Base-by-base conservation (phyloP, 2,113 vertebrate genomes). In the Ammodramus savannarum region DNA sequence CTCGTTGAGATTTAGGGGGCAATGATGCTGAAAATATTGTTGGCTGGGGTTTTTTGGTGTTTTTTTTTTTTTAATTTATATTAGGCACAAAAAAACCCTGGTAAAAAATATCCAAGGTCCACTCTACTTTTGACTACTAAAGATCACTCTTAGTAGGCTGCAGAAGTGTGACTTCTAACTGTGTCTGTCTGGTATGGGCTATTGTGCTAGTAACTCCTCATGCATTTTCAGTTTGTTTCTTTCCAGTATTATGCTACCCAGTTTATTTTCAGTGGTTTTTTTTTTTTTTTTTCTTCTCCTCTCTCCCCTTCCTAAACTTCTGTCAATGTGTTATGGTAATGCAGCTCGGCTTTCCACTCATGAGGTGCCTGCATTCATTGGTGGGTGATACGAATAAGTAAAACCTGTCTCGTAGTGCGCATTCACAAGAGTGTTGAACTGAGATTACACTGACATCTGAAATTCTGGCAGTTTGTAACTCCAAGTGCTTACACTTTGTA, bases 391-490 rank as follows among this genome's bases (percentile, higher is more conserved):
- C 36, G 95, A 96, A 95, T 96, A 95, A 97, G 92, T 96, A 96
- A 96, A 97, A 97, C 95, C 93, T 95, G 95, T 97, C 93, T 96
- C 95, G 85, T 93, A 95, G 90, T 94, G 96, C 87, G 44, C 92
- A 93, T 96, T 95, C 96, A 97, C 93, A 95, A 93, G 90, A 93
- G 90, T 96, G 95, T 95, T 96, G 93, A 97, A 95, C 95, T 96
- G 93, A 97, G 95, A 95, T 97, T 96, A 91, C 95, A 97, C 95
- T 96, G 95, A 95, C 95, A 96, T 96, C 92, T 94, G 95, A 95
- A 96, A 94, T 97, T 96, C 93, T 95, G 93, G 90, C 95, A 96
- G 95, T 96, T 96, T 95, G 90, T 95, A 97, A 95, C 96, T 97
- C 92, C 83, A 95, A 97, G 95, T 96, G 95, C 95, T 95, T 97